Base-by-base conservation (phyloP, 2,888 invertebrate species). In the Diploptera punctata region DNA sequence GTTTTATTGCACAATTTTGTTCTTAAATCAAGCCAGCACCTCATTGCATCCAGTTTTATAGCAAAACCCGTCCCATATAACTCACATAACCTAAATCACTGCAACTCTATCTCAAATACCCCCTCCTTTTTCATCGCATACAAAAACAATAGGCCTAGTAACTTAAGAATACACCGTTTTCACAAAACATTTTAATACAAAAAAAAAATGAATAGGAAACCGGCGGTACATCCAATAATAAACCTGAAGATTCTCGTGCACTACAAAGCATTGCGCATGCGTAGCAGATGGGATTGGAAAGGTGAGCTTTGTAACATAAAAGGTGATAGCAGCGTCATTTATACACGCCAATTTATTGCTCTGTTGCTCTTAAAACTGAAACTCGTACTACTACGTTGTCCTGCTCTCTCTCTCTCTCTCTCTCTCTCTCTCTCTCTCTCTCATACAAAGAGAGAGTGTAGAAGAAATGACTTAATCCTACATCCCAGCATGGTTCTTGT, bases 281-380 rank as follows among this genome's bases (percentile, higher is more conserved):
- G 44, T 38, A 4, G 65, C 65, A 65, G 47, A 65, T 44, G 44
- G 65, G 65, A 65, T 65, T 65, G 65, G 47, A 65, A 47, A 65
- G 54, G 68, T 54, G 33, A 68, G 54, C 54, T 54, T 52, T 52
- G 68, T 68, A 68, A 68, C 68, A 68, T 54, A 54, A 68, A 54
- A 54, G 52, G 68, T 38, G 68, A 68, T 54, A 68, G 52, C 68
- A 52, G 54, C 33, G 54, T 52, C 68, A 68, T 68, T 52, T 54
- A 38, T 68, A 68, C 52, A 52, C 68, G 68, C 54, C 54, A 68
- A 68, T 68, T 68, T 68, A 68, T 52, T 52, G 68, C 52, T 54
- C 52, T 33, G 38, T 10, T 47, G 65, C 29, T 44, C 26, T 65
- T 65, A 47, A 47, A 65, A 47, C 19, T 65, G 47, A 65, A 65